Percentiles rank a stretch among this genome's conserved stretches.
Conservation (phyloP, 2,797 vertebrate species). For the Lepilemur septentrionalis region DNA sequence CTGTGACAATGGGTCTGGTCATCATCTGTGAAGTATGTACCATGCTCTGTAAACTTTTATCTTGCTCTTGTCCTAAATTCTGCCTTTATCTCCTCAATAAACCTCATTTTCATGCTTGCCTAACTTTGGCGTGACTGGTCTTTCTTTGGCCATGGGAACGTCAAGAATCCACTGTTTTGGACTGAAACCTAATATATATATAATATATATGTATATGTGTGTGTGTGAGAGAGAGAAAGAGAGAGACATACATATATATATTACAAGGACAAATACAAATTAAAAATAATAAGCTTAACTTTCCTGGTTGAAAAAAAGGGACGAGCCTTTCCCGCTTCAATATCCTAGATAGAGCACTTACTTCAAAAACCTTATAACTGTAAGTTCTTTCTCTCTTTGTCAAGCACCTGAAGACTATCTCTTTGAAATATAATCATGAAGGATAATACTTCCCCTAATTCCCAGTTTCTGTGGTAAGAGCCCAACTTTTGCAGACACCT, state of each 20-base stretch:
- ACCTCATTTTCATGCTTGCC: too few relatives aligned
- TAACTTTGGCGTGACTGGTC: too few relatives aligned
- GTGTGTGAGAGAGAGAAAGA: not conserved
- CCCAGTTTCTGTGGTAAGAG: not conserved
- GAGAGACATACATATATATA: not conserved
- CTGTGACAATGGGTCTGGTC: too few relatives aligned
- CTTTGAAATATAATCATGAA: not conserved
- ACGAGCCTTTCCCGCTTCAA: not conserved
- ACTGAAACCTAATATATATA: not conserved
- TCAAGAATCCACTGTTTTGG: too few relatives aligned
- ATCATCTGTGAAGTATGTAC: too few relatives aligned
- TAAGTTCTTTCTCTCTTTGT: not conserved
- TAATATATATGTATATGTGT: too few relatives aligned
- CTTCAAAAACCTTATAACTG: not conserved
- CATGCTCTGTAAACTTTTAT: too few relatives aligned
- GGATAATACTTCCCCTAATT: not conserved
- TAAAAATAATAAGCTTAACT: not conserved
- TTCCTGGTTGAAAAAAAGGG: not conserved
- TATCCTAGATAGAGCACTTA: not conserved
- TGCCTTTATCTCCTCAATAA: too few relatives aligned
- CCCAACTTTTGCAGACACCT: not conserved
- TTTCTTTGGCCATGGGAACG: too few relatives aligned
- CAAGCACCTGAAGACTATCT: not conserved
- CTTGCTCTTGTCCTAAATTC: too few relatives aligned
- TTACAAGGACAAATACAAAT: not conserved